A percentile compares a stretch with the other conserved stretches of the same genome.
phyloP scores from a whole-genome alignment of 1,140 invertebrate species.

The Condylostylus longicornis region DNA sequence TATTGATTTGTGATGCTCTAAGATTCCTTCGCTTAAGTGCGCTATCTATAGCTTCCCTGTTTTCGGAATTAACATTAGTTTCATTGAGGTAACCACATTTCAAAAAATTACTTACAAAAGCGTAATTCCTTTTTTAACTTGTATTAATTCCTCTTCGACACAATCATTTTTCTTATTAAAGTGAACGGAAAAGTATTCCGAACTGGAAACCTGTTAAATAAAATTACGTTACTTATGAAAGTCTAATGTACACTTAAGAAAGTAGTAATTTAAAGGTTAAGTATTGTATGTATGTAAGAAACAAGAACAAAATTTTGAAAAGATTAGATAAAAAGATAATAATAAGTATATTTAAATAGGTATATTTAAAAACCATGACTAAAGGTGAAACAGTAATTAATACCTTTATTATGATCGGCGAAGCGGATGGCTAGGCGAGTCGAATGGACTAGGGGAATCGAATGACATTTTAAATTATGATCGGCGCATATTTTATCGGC shows the following conservation, averaged over 20 bases:
- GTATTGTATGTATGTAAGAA: no score
- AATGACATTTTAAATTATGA: no score
- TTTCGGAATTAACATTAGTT: slow-evolving; percentile 5
- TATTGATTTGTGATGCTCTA: slow-evolving; percentile 26
- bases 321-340: no score
- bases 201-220: slow-evolving; percentile 55
- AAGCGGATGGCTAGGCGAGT: no score
- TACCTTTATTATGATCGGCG: no score
- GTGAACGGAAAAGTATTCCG: slow-evolving; percentile 58
- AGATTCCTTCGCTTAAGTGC: slow-evolving; percentile 23
- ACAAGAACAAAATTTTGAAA: no score
- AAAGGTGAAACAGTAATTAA: no score
- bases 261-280: neutral
- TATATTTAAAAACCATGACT: no score
- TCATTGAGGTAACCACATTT: neutral
- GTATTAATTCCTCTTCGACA: slow-evolving; percentile 46
- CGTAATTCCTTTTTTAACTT: slow-evolving; percentile 48
- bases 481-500: no score
- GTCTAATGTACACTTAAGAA: neutral
- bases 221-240: no score
- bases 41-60: slow-evolving; percentile 36
- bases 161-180: slow-evolving; percentile 41
- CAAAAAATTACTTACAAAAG: slow-evolving; percentile 43
- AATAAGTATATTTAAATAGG: no score
- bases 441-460: no score